These are phyloP conservation scores for Notarius quadriscutis DNA, from an alignment of 2,113 vertebrate genomes.

Conservation along the genomic window DNA sequence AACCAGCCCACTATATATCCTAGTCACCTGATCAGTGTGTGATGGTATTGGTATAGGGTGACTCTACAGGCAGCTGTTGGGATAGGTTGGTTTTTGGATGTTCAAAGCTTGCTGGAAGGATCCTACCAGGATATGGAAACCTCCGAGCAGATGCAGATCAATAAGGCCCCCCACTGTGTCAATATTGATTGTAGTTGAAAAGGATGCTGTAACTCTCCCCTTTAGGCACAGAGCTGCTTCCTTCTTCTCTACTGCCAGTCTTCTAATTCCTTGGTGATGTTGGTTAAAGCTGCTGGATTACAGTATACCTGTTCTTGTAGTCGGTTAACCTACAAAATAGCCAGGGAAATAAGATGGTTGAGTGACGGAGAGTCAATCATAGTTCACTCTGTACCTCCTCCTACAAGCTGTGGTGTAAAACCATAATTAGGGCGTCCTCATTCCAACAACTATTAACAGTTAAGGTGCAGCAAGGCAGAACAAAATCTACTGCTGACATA, in stretches of 20 bases:
- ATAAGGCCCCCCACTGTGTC: too few relatives aligned
- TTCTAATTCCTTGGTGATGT: not conserved
- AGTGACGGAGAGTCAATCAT: not conserved
- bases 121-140: not conserved
- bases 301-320: not conserved
- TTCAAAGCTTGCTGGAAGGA: not conserved
- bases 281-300: not conserved
- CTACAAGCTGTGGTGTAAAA: not conserved
- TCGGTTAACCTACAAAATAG: not conserved
- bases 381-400: not conserved
- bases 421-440: not conserved
- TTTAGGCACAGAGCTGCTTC: not conserved
- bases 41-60: not conserved
- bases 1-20: not conserved
- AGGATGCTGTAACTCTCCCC: not conserved
- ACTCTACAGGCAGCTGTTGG: not conserved
- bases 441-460: not conserved
- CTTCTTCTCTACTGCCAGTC: not conserved
- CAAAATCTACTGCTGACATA: not conserved
- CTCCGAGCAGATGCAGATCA: not conserved
- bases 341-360: not conserved
- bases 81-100: not conserved
- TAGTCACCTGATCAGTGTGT: not conserved
- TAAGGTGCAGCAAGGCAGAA: not conserved
- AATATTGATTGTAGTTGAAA: not conserved